A percentile compares a stretch with the other conserved stretches of the same genome.
Conservation (phyloP, 2,113 vertebrate genomes). For the Psettodes erumei region DNA sequence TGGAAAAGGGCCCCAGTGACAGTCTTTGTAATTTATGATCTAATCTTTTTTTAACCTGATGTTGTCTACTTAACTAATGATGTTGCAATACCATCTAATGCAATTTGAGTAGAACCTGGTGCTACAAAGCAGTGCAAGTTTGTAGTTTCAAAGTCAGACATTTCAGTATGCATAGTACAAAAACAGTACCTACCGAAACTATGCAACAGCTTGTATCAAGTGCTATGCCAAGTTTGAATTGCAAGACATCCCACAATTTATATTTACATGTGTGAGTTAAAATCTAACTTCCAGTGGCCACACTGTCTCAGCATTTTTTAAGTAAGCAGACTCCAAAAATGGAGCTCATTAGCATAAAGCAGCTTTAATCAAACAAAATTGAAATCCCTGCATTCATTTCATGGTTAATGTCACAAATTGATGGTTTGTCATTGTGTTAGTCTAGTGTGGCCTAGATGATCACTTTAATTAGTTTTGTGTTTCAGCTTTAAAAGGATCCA, state of each 20-base stretch:
- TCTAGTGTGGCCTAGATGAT: slow-evolving; percentile 41
- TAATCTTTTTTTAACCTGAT: slow-evolving; percentile 68
- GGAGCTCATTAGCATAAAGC: slow-evolving; percentile 50
- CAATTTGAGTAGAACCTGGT: slow-evolving; percentile 64
- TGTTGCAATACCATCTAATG: slow-evolving; percentile 52
- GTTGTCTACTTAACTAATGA: slow-evolving; percentile 61
- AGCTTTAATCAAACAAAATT: slow-evolving; percentile 53
- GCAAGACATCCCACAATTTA: slow-evolving; percentile 48
- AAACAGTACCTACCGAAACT: slow-evolving; percentile 62
- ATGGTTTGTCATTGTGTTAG: slow-evolving; percentile 40
- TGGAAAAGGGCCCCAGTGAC: slow-evolving; percentile 68
- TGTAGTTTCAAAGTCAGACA: slow-evolving; percentile 68
- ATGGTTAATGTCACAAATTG: slow-evolving; percentile 57
- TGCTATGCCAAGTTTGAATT: slow-evolving; percentile 48
- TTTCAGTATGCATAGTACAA: slow-evolving; percentile 77
- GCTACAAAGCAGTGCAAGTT: slow-evolving; percentile 78
- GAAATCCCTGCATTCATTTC: slow-evolving; percentile 76
- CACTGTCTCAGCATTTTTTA: slow-evolving; percentile 38
- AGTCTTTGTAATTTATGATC: slow-evolving; percentile 58
- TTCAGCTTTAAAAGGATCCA: slow-evolving; percentile 32
- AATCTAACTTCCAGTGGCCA: slow-evolving; percentile 33
- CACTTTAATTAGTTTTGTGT: slow-evolving; percentile 41
- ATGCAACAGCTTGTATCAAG: slow-evolving; percentile 60
- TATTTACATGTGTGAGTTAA: slow-evolving; percentile 68
- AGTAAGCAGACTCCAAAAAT: slow-evolving; percentile 44